A percentile compares a stretch with the other conserved stretches of the same genome.
These are phyloP conservation scores for Nothura maculosa DNA, from an alignment of 2,797 vertebrate species.

Conservation along the genomic window DNA sequence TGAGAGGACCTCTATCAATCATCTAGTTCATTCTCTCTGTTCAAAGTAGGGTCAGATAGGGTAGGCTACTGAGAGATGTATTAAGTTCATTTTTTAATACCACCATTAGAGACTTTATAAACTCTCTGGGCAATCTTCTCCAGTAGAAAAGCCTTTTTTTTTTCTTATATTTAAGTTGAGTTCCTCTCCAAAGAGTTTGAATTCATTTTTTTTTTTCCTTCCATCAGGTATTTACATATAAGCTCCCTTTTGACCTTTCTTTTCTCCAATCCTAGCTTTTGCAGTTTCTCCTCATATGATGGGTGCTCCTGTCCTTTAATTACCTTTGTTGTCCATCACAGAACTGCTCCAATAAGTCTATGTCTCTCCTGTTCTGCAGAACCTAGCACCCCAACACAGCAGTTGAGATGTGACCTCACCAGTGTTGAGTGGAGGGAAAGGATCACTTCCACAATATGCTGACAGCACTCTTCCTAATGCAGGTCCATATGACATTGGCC, in stretches of 20 bases:
- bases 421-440: no score
- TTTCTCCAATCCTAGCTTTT: neutral
- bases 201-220: neutral
- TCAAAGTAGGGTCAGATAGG: neutral
- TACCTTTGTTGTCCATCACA: neutral
- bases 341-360: neutral
- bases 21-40: no score
- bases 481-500: no score
- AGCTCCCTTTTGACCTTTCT: neutral
- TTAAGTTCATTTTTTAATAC: neutral
- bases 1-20: neutral
- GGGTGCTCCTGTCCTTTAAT: neutral
- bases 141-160: neutral
- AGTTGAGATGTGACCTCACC: no score
- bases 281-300: neutral
- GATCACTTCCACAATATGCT: no score
- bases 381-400: no score
- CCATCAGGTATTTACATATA: neutral
- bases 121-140: neutral
- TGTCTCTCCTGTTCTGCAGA: no score
- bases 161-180: neutral
- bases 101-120: neutral
- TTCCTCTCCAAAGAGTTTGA: neutral
- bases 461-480: no score
- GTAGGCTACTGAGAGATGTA: neutral